phyloP scores from a whole-genome alignment of 2,797 vertebrate species.

The Lates japonicus region DNA sequence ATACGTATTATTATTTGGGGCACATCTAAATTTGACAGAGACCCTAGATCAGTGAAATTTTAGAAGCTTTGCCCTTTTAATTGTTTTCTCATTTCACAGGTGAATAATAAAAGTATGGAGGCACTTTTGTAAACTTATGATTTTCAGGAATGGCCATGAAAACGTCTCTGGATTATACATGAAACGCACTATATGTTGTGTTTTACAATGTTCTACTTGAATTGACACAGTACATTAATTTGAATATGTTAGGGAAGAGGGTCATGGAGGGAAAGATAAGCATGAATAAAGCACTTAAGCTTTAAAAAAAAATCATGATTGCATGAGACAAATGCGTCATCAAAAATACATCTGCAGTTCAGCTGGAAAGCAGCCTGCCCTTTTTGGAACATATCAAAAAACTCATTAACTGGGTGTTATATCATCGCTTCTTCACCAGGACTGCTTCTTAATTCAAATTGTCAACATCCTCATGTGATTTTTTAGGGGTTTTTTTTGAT shows the following conservation, averaged over 20 bases:
- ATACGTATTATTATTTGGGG: background rate
- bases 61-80: background rate
- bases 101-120: background rate
- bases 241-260: background rate
- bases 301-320: background rate
- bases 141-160: background rate
- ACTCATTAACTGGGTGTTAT: slow-evolving; percentile 12
- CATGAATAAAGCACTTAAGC: background rate
- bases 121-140: background rate
- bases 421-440: background rate
- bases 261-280: background rate
- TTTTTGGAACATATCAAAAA: slow-evolving; percentile 10
- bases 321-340: slow-evolving; percentile 15
- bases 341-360: slow-evolving; percentile 37
- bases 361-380: slow-evolving; percentile 16
- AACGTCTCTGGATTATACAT: background rate
- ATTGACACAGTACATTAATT: background rate
- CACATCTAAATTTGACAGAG: background rate
- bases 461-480: background rate
- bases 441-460: slow-evolving; percentile 2
- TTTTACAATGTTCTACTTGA: background rate
- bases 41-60: background rate
- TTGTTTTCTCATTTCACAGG: background rate
- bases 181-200: background rate
- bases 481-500: slow-evolving; percentile 1